Percentiles rank a stretch among this genome's conserved stretches.
Evolutionary conservation across 2,888 invertebrate genomes (phyloP).

Genomic region (Caenorhabditis sinica): DNA sequence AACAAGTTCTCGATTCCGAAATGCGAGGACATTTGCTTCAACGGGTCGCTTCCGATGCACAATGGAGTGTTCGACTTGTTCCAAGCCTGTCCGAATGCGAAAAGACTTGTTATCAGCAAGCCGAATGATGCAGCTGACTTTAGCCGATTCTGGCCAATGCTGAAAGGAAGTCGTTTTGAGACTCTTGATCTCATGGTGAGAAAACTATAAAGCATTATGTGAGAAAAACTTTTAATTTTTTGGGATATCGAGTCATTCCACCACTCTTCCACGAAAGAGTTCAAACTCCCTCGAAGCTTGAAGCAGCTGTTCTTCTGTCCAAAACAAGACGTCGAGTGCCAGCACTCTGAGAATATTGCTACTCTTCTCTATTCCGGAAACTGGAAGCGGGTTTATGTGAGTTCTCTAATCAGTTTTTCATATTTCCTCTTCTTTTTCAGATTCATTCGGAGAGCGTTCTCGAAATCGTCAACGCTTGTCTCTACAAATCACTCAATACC

Average conservation of each 20-base stretch:
- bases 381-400: slow-evolving; percentile 61
- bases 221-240: slow-evolving; percentile 39
- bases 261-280: slow-evolving; percentile 63
- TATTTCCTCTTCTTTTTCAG: slow-evolving; percentile 18
- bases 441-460: slow-evolving; percentile 56
- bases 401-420: neutral
- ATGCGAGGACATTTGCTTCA: slow-evolving; percentile 63
- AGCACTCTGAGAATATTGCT: slow-evolving; percentile 52
- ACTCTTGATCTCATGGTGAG: slow-evolving; percentile 60
- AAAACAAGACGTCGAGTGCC: slow-evolving; percentile 50
- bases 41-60: slow-evolving; percentile 47
- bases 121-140: slow-evolving; percentile 43
- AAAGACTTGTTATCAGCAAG: slow-evolving; percentile 49
- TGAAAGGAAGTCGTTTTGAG: slow-evolving; percentile 54
- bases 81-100: slow-evolving; percentile 43
- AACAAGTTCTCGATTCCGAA: slow-evolving; percentile 48
- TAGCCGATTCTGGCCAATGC: slow-evolving; percentile 53
- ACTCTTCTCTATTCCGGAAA: slow-evolving; percentile 46
- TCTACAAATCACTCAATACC: slow-evolving; percentile 49
- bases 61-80: slow-evolving; percentile 62
- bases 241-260: slow-evolving; percentile 63
- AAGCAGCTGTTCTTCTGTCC: slow-evolving; percentile 62
- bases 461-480: slow-evolving; percentile 2
- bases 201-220: neutral
- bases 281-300: slow-evolving; percentile 59